Base-by-base conservation (phyloP, 2,113 vertebrate species). In the Euleptes europaea region DNA sequence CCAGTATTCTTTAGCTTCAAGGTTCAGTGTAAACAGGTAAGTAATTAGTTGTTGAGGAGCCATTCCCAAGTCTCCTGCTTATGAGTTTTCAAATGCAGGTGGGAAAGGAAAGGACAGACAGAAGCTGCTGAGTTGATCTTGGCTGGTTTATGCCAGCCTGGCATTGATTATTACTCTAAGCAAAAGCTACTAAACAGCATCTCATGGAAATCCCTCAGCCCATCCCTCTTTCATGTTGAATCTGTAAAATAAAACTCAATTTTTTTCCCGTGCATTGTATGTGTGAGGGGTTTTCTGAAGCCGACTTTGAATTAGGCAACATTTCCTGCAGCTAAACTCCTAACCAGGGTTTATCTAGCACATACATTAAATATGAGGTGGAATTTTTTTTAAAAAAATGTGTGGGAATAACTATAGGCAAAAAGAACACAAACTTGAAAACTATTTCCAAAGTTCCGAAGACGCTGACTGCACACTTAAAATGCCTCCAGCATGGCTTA, bases 341-440 rank as follows among this genome's bases (percentile, higher is more conserved):
- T 76, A 21, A 79, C 82, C 28, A 80, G 21, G 14, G 33, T 76
- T 44, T 71, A 44, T 49, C 72, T 78, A 77, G 47, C 69, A 51
- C 12, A 70, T 54, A 42, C 28, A 82, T 85, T 83, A 83, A 85
- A 71, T 71, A 85, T 71, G 51, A 87, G 57, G 31, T 44, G 6
- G 19, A 33, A 33, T 63, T 4, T 12, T 54, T 70, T 38, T 26
- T 13, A 38, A 77, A 60, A 21, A 17, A 49, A 51, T 74, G 1
- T 63, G 21, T n/a, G 21, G 5, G 23, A 70, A 70, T 49, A 80
- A 67, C 26, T 15, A 15, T 42, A 44, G 21, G 60, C 57, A 81
- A 65, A 63, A 2, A 19, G 33, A 42, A 80, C 31, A 84, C 40
- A 71, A 38, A 65, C 28, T 78, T 44, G 78, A n/a, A 78, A 82